Evolutionary conservation across 2,888 invertebrate genomes (phyloP).

Genomic region (Agrilus mali): DNA sequence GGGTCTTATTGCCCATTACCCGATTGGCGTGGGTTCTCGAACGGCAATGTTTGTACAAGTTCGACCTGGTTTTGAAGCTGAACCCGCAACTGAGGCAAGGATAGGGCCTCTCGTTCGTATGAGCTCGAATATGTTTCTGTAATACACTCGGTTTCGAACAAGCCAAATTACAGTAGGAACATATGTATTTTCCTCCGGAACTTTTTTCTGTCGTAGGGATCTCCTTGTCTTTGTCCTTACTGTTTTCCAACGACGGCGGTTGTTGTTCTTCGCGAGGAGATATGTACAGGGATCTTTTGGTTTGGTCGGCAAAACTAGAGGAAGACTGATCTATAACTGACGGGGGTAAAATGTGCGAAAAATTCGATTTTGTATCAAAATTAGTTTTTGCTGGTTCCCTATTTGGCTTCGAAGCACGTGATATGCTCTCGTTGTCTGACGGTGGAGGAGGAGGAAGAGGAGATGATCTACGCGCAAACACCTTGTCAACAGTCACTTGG

Average conservation of each 20-base stretch:
- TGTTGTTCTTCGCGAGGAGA: no score
- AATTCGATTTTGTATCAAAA: constrained; percentile 27
- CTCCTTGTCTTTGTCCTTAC: constrained; percentile 4
- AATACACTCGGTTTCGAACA: constrained; percentile 90
- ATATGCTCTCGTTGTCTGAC: constrained; percentile 27
- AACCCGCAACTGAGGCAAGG: constrained; percentile 83
- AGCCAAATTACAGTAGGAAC: constrained; percentile 76
- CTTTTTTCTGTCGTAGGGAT: constrained; percentile 21
- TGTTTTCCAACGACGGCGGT: no score
- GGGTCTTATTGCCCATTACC: constrained; percentile 31
- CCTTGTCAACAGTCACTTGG: constrained; percentile 12
- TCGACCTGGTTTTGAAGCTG: constrained; percentile 88
- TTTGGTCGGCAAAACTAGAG: no score
- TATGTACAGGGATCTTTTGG: no score
- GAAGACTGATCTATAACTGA: no score
- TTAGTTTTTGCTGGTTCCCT: constrained; percentile 18
- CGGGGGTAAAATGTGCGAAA: constrained; percentile 5
- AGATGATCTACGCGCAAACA: constrained; percentile 12
- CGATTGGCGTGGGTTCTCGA: constrained; percentile 34
- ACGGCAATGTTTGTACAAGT: constrained; percentile 79
- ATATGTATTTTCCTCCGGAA: constrained; percentile 58
- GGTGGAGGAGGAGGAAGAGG: constrained; percentile 23
- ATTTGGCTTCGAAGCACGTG: constrained; percentile 21
- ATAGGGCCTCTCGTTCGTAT: constrained; percentile 86
- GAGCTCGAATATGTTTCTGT: constrained; percentile 87